A percentile compares a stretch with the other conserved stretches of the same genome.
These are phyloP conservation scores for Protomyctophum bolini DNA, from an alignment of 2,113 vertebrate genomes.

Conservation along the genomic window DNA sequence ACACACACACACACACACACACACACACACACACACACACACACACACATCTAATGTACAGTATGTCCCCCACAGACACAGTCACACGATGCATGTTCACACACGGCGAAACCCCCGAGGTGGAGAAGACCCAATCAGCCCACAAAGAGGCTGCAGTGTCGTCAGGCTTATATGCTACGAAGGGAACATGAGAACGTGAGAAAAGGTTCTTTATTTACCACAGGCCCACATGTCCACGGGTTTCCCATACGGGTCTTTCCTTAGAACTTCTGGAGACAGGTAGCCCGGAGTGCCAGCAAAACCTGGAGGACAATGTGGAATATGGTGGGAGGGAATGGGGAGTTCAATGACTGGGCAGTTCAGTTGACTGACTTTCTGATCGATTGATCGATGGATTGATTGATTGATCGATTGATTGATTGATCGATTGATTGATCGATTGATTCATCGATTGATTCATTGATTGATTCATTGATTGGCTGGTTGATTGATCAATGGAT, in stretches of 20 bases:
- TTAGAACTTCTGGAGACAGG: constrained; percentile 94
- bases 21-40: neutral
- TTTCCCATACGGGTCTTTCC: constrained; percentile 98
- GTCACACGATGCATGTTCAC: neutral
- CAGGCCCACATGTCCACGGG: constrained; percentile 99
- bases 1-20: neutral
- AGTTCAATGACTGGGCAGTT: constrained; percentile 7
- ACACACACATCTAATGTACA: neutral
- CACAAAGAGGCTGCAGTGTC: neutral
- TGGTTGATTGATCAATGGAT: constrained; percentile 44
- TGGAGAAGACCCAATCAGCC: neutral
- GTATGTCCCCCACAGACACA: neutral
- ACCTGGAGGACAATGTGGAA: constrained; percentile 75
- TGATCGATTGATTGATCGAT: neutral
- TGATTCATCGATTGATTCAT: constrained; percentile 7
- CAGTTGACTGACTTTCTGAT: neutral
- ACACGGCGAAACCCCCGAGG: neutral
- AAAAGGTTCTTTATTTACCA: constrained; percentile 88
- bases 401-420: neutral
- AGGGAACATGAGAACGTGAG: neutral
- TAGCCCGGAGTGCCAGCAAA: constrained; percentile 98
- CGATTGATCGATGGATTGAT: neutral
- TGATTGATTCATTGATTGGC: constrained; percentile 1
- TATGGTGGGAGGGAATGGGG: constrained; percentile 22
- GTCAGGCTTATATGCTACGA: neutral